Evolutionary conservation across 2,888 invertebrate species (phyloP).

Genomic region (Chymomyza caudatula): DNA sequence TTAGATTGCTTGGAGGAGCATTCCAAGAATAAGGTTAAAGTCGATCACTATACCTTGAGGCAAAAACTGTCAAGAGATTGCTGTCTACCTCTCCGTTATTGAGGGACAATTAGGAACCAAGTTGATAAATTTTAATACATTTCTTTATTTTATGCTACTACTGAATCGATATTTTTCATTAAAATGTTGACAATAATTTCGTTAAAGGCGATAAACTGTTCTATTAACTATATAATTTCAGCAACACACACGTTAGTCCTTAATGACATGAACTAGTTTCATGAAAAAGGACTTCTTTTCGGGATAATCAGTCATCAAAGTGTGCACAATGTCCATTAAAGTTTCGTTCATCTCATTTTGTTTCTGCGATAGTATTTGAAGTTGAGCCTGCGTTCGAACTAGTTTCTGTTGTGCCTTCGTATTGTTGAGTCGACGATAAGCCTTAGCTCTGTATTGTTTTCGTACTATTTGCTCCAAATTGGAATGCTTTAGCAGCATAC

Average conservation of each 20-base stretch:
- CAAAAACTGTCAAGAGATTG: too few species aligned
- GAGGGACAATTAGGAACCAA: too few species aligned
- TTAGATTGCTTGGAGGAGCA: too few species aligned
- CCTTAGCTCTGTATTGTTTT: slow-evolving; percentile 54
- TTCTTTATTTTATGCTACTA: too few species aligned
- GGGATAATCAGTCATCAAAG: slow-evolving; percentile 44
- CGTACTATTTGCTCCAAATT: slow-evolving; percentile 60
- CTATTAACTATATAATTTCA: not conserved
- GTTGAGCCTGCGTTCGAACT: slow-evolving; percentile 31
- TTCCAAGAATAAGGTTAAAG: too few species aligned
- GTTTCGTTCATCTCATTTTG: slow-evolving; percentile 49
- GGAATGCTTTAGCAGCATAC: slow-evolving; percentile 72
- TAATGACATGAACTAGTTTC: slow-evolving; percentile 45
- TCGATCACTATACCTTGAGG: too few species aligned
- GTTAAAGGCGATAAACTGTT: too few species aligned
- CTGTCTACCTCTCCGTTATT: too few species aligned
- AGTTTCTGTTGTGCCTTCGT: slow-evolving; percentile 41
- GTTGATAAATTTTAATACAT: too few species aligned
- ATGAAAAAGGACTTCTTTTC: slow-evolving; percentile 43
- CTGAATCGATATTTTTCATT: too few species aligned
- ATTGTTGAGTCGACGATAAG: slow-evolving; percentile 42
- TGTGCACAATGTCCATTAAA: slow-evolving; percentile 47
- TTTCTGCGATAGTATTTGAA: slow-evolving; percentile 37
- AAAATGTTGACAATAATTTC: not conserved
- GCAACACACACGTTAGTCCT: slow-evolving; percentile 15